A percentile compares a stretch with the other conserved stretches of the same genome.
Evolutionary conservation across 2,113 vertebrate genomes (phyloP).

Genomic region (Sitta europaea): DNA sequence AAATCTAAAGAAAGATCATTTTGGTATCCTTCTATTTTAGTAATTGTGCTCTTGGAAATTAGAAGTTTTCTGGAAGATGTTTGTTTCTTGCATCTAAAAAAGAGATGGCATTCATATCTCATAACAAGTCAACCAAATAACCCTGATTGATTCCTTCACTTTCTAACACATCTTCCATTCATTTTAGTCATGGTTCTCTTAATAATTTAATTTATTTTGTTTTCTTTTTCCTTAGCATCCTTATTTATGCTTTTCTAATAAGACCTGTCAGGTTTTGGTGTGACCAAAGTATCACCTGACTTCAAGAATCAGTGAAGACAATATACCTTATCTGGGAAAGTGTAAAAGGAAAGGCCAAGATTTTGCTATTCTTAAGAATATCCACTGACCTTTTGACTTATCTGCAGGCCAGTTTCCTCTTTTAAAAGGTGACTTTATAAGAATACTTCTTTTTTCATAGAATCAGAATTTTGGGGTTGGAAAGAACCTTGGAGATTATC

Average conservation of each 20-base stretch:
- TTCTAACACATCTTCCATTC: not conserved
- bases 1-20: not conserved
- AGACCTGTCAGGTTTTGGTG: not conserved
- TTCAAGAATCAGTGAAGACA: not conserved
- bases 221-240: not conserved
- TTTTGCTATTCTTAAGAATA: not conserved
- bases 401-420: not conserved
- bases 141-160: not conserved
- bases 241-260: not conserved
- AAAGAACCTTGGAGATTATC: not conserved
- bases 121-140: not conserved
- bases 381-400: not conserved
- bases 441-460: not conserved
- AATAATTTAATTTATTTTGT: not conserved
- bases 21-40: not conserved
- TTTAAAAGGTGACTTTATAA: not conserved
- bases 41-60: not conserved
- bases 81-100: not conserved
- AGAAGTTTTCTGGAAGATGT: not conserved
- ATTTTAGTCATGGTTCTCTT: not conserved
- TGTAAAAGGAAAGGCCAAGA: not conserved
- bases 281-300: not conserved
- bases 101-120: not conserved
- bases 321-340: not conserved
- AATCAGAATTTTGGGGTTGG: not conserved